Evolutionary conservation across 2,888 invertebrate species (phyloP).

Genomic region (Xylota segnis): DNA sequence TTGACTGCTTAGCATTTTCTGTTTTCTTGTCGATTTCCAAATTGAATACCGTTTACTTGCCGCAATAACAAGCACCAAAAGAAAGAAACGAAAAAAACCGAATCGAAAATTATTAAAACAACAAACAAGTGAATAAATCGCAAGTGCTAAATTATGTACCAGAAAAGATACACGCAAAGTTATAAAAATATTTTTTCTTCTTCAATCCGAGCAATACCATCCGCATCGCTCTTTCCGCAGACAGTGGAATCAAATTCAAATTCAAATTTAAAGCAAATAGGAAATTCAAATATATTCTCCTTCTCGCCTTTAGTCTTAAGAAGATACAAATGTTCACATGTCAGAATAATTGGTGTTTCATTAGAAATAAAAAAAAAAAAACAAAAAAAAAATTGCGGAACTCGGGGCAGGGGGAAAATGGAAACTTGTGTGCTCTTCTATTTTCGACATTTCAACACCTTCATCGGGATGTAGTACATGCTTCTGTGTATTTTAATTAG

Average conservation of each 20-base stretch:
- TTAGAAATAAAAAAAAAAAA: constrained; percentile 5
- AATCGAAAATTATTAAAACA: constrained; percentile 75
- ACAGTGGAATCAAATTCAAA: constrained; percentile 42
- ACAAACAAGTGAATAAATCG: constrained; percentile 77
- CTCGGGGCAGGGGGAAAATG: neutral
- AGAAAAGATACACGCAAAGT: constrained; percentile 55
- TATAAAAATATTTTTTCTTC: constrained; percentile 68
- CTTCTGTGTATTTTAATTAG: neutral
- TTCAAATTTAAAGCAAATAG: constrained; percentile 43
- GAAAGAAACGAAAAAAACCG: constrained; percentile 34
- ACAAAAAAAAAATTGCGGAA: constrained; percentile 12
- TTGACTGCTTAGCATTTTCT: constrained; percentile 47
- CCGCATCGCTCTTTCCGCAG: neutral
- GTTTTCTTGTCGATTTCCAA: constrained; percentile 30
- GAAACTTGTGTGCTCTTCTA: neutral
- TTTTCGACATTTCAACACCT: constrained; percentile 21
- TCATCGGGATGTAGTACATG: neutral
- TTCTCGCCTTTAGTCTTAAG: neutral
- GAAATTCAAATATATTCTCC: constrained; percentile 41
- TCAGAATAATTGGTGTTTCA: constrained; percentile 46
- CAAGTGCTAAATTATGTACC: constrained; percentile 76
- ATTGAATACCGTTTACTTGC: constrained; percentile 36
- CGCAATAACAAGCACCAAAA: constrained; percentile 23
- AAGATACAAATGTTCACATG: constrained; percentile 27
- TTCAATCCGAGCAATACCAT: constrained; percentile 47